These are phyloP conservation scores for Choristoneura rosaceana DNA, from an alignment of 2,888 invertebrate genomes.

Conservation along the genomic window DNA sequence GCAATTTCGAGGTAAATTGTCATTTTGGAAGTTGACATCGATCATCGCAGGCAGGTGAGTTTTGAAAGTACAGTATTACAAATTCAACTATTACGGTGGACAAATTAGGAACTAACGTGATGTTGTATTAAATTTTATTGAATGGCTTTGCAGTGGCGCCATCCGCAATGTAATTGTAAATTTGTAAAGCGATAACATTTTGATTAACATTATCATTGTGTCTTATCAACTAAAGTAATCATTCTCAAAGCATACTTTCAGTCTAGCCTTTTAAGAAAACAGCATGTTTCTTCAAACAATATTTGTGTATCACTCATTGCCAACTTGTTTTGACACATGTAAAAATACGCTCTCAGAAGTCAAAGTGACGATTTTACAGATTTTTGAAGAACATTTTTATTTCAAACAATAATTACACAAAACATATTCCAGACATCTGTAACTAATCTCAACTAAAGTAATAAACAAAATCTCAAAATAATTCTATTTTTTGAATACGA, in stretches of 20 bases:
- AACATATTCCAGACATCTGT: not conserved
- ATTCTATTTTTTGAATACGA: not conserved
- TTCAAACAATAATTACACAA: too few relatives aligned
- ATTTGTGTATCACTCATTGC: too few relatives aligned
- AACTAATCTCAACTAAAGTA: not conserved
- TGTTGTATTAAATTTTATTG: not conserved
- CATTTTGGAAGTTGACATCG: conserved; percentile 24
- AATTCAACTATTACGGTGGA: conserved; percentile 1
- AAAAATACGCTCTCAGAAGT: not conserved
- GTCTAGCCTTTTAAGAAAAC: too few relatives aligned
- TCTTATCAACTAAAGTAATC: not conserved
- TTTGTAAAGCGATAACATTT: not conserved
- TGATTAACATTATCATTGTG: not conserved
- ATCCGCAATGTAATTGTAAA: not conserved
- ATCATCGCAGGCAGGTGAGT: conserved; percentile 24
- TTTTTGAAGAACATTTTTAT: not conserved
- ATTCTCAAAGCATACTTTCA: too few relatives aligned
- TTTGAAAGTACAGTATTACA: conserved; percentile 24
- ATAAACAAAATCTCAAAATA: not conserved
- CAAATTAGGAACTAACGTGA: not conserved
- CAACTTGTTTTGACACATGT: too few relatives aligned
- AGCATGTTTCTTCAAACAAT: too few relatives aligned
- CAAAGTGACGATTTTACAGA: not conserved
- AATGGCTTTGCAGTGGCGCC: conserved; percentile 3
- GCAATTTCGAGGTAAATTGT: conserved; percentile 18